Conservation (phyloP, 2,888 invertebrate species). For the Trypoxylon attenuatum region DNA sequence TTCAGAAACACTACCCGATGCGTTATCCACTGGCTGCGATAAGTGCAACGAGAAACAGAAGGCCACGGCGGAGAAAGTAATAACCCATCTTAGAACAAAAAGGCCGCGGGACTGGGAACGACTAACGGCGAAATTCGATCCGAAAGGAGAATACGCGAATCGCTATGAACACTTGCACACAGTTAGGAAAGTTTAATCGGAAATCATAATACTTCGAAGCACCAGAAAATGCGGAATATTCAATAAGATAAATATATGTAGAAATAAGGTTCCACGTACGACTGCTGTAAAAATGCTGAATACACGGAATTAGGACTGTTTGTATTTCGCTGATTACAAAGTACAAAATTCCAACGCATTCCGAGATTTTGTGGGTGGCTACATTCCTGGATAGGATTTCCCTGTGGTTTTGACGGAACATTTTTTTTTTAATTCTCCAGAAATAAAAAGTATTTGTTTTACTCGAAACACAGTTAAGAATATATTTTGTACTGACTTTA, state of each 20-base stretch:
- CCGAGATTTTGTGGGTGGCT: too few relatives aligned
- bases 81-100: constrained; percentile 79
- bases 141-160: constrained; percentile 80
- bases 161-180: constrained; percentile 71
- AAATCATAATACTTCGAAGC: background rate
- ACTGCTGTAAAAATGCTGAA: too few relatives aligned
- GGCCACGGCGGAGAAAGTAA: constrained; percentile 81
- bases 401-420: too few relatives aligned
- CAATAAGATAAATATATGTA: too few relatives aligned
- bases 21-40: constrained; percentile 80
- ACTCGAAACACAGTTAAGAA: constrained; percentile 1
- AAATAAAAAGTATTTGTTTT: constrained; percentile 33
- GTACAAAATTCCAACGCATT: too few relatives aligned
- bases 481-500: background rate
- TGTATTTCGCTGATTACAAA: too few relatives aligned
- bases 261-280: too few relatives aligned
- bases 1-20: constrained; percentile 83
- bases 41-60: constrained; percentile 82
- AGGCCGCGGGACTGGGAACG: constrained; percentile 82
- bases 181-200: constrained; percentile 14
- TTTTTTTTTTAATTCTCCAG: background rate
- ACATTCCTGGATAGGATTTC: too few relatives aligned
- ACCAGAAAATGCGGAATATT: too few relatives aligned
- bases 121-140: constrained; percentile 82
- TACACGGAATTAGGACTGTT: too few relatives aligned